Conservation (phyloP, 92 coral and sea anemone species). For the Palythoa heliodiscus region DNA sequence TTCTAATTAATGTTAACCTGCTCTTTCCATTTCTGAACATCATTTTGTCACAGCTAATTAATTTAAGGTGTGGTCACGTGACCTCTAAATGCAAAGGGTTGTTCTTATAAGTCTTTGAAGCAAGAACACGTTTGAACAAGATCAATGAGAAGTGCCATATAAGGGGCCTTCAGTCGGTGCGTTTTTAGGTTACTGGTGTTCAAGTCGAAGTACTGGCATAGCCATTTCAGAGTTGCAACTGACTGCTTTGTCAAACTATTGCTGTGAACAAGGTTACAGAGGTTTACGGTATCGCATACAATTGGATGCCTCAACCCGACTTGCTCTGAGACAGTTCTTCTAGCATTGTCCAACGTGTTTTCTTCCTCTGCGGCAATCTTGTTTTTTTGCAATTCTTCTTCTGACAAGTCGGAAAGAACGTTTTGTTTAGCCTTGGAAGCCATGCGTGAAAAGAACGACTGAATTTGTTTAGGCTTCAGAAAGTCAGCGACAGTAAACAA, state of each 20-base stretch:
- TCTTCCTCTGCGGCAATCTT: background rate
- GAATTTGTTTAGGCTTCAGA: conserved; percentile 9
- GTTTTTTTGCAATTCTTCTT: background rate
- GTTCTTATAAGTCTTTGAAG: background rate
- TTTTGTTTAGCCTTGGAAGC: background rate
- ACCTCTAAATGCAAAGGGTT: too few relatives aligned
- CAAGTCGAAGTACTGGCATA: conserved; percentile 12
- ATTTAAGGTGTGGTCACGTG: too few relatives aligned
- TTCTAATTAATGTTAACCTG: too few relatives aligned
- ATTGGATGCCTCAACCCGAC: background rate
- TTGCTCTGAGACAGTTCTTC: background rate
- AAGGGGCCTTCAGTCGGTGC: background rate
- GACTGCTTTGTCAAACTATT: background rate
- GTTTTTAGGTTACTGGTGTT: conserved; percentile 2
- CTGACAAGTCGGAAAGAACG: background rate
- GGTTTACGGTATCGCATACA: background rate
- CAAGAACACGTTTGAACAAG: background rate
- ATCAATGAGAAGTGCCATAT: background rate
- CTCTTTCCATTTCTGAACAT: too few relatives aligned
- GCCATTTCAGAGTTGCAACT: background rate
- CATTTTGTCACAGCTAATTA: too few relatives aligned
- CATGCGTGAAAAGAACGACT: background rate
- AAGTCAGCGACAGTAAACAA: conserved; percentile 39
- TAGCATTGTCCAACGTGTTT: background rate
- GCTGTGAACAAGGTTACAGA: background rate